phyloP scores from a whole-genome alignment of 1,140 invertebrate genomes.

The Hylyphantes graminicola region DNA sequence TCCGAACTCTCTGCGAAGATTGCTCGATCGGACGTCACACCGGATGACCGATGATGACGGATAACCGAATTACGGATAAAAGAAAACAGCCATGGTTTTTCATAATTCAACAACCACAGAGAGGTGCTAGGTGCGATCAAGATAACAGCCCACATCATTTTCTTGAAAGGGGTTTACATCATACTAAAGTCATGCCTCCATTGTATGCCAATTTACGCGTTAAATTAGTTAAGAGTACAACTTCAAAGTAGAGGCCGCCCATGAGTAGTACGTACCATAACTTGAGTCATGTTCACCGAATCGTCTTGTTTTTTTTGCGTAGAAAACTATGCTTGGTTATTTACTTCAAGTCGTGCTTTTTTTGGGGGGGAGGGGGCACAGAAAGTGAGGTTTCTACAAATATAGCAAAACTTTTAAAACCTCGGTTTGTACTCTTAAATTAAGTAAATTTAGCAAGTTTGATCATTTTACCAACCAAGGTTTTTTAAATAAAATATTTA shows the following conservation, averaged over 20 bases:
- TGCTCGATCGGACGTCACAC: slow-evolving; percentile 4
- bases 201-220: slow-evolving; percentile 19
- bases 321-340: no score
- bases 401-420: no score
- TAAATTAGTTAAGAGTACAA: slow-evolving; percentile 31
- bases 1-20: background rate
- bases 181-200: slow-evolving; percentile 3
- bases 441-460: no score
- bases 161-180: background rate
- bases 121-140: slow-evolving; percentile 8
- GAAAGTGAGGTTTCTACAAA: no score
- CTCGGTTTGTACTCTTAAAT: no score
- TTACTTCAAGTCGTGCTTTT: no score
- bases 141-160: slow-evolving; percentile 19
- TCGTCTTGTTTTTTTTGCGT: no score
- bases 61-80: slow-evolving; percentile 30
- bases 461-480: no score
- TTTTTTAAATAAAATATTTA: no score
- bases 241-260: background rate
- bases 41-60: slow-evolving; percentile 30
- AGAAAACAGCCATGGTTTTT: slow-evolving; percentile 19
- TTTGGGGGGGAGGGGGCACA: no score
- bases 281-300: no score
- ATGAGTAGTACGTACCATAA: no score
- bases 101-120: background rate